Conservation (phyloP, 2,888 invertebrate species). For the Tetragonisca angustula region DNA sequence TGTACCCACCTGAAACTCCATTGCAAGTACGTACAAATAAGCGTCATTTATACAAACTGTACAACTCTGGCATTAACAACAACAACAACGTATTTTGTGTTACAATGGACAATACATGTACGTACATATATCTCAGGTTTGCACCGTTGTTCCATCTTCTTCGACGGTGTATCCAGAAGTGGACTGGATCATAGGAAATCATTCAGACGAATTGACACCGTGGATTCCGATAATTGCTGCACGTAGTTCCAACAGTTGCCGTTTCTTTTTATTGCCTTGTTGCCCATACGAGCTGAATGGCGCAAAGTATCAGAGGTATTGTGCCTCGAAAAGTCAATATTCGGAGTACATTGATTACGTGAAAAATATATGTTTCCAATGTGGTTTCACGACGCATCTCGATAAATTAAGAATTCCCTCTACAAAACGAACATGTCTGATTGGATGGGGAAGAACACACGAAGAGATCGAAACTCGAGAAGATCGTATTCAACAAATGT, state of each 20-base stretch:
- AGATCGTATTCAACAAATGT: constrained; percentile 84
- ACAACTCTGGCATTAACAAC: too few relatives aligned
- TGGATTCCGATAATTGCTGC: constrained; percentile 98
- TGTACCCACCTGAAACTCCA: constrained; percentile 88
- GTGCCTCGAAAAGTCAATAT: constrained; percentile 91
- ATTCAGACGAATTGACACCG: constrained; percentile 99
- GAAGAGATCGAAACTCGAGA: constrained; percentile 40
- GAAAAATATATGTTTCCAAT: constrained; percentile 86
- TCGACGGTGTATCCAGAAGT: constrained; percentile 88
- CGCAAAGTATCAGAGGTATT: constrained; percentile 90
- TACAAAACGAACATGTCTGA: constrained; percentile 94
- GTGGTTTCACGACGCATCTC: constrained; percentile 90
- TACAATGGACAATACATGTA: too few relatives aligned
- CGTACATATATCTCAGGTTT: constrained; percentile 85
- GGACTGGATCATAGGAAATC: constrained; percentile 99
- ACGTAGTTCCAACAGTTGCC: constrained; percentile 89
- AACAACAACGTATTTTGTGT: not conserved
- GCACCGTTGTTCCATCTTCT: constrained; percentile 89
- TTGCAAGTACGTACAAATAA: constrained; percentile 88
- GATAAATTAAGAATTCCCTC: constrained; percentile 98
- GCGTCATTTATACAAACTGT: not conserved
- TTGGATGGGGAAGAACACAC: constrained; percentile 86
- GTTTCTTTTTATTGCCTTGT: constrained; percentile 97
- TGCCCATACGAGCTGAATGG: constrained; percentile 97
- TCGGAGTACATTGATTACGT: constrained; percentile 90